Base-by-base conservation (phyloP, 2,888 invertebrate genomes). In the Spisula solida region DNA sequence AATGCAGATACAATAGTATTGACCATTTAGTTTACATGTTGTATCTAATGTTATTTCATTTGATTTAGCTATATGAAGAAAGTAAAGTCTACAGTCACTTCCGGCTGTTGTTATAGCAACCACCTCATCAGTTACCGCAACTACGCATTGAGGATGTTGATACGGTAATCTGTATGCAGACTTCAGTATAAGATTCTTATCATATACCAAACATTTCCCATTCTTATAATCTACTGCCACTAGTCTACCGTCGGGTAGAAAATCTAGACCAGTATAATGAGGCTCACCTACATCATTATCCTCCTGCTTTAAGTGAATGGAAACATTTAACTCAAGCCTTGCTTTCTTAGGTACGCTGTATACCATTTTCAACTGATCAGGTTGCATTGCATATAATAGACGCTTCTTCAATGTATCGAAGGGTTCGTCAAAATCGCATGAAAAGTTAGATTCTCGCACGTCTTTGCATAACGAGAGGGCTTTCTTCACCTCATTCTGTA, bases 1-100 rank as follows among this genome's bases (percentile, higher is more conserved):
- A 34, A 60, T 25, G 47, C 80, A 79, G 55, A 85, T 85, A 34
- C 79, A 56, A 41, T n/a, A 18, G n/a, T 25, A 85, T n/a, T 18
- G 5, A n/a, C 56, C 34, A 8, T 18, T 56, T n/a, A 79, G 56
- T 31, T 56, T 55, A 25, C 55, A 56, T n/a, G 78, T 79, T 16
- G 25, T 85, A 10, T 31, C 56, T n/a, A 85, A 34, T 20, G 56
- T 80, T 14, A 85, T 85, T 20, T 55, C 47, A 60, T 85, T 75
- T 29, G 48, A 47, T 20, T 47, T 48, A 79, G 47, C 55, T 14
- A 85, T 60, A 29, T 29, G 60, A 56, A 79, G 80, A 51, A 85
- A 56, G 56, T 79, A 51, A 29, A 85, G 31, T 56, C 20, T 81
- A 8, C 41, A 41, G 41, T 41, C 41, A 41, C 41, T 41, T 41